Conservation (phyloP, 2,888 invertebrate genomes). For the Mystacides longicornis region DNA sequence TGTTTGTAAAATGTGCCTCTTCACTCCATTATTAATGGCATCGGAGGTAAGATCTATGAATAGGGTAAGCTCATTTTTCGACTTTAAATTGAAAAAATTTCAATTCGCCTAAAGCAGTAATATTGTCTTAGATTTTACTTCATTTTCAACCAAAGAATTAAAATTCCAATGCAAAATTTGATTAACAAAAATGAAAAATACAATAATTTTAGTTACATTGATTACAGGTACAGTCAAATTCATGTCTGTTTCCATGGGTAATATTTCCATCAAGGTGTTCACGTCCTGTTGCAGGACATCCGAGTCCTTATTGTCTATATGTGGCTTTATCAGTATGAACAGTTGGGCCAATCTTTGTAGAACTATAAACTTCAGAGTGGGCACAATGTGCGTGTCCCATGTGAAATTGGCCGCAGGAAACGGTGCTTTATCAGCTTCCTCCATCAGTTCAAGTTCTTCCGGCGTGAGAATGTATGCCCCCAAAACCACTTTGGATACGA, state of each 20-base stretch:
- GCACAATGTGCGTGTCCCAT: conserved; percentile 44
- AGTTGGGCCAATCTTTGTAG: conserved; percentile 35
- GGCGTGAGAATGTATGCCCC: conserved; percentile 34
- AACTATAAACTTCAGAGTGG: conserved; percentile 38
- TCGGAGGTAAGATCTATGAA: no score
- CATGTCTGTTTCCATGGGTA: conserved; percentile 52
- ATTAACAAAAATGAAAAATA: neutral
- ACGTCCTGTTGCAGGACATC: conserved; percentile 49
- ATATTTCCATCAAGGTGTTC: conserved; percentile 52
- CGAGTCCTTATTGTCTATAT: conserved; percentile 32
- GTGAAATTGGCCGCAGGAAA: conserved; percentile 41
- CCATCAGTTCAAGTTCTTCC: conserved; percentile 8
- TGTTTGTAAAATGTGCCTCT: no score
- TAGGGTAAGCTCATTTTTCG: no score
- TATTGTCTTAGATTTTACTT: no score
- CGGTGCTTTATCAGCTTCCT: conserved; percentile 31
- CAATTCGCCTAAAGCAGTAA: no score
- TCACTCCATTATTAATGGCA: no score
- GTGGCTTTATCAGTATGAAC: conserved; percentile 47
- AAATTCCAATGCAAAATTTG: no score
- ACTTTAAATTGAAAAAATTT: no score
- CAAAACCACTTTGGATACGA: conserved; percentile 36
- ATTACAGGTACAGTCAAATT: conserved; percentile 48
- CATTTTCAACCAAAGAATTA: no score
- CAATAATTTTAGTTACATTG: conserved; percentile 33